phyloP scores from a whole-genome alignment of 2,113 vertebrate genomes.

The Gulo gulo region DNA sequence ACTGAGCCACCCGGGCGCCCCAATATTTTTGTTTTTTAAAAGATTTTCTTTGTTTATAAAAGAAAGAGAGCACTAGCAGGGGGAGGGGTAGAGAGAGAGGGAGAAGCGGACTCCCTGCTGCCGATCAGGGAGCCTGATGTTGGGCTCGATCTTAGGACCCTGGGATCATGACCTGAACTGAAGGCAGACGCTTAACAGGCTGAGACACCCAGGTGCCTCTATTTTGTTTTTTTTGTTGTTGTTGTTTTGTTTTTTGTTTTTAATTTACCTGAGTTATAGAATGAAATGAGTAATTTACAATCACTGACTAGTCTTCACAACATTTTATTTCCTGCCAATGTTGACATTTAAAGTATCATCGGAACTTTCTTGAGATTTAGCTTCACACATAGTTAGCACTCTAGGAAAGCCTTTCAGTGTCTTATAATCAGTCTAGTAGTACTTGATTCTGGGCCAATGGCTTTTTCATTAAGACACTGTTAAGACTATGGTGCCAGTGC shows the following conservation, averaged over 20 bases:
- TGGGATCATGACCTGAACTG: too few species aligned
- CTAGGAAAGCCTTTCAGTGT: not conserved
- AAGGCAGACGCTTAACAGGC: too few species aligned
- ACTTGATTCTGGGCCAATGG: not conserved
- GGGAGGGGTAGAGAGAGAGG: too few species aligned
- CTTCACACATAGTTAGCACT: not conserved
- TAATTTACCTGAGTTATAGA: slow-evolving; percentile 1
- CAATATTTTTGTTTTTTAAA: not conserved
- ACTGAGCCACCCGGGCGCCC: too few species aligned
- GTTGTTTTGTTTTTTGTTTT: too few species aligned
- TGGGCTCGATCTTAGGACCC: too few species aligned
- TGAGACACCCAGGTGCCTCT: too few species aligned
- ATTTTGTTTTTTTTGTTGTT: not conserved
- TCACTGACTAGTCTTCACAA: not conserved
- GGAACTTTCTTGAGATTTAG: not conserved
- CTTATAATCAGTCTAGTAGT: not conserved
- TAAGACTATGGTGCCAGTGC: not conserved
- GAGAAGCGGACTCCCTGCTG: too few species aligned
- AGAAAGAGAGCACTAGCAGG: too few species aligned
- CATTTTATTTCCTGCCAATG: not conserved
- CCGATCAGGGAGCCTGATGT: too few species aligned
- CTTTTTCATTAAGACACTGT: not conserved
- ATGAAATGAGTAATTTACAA: not conserved
- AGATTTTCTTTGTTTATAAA: too few species aligned
- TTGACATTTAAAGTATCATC: slow-evolving; percentile 16